Conservation (phyloP, 2,113 vertebrate genomes). For the Tonatia bakeri region DNA sequence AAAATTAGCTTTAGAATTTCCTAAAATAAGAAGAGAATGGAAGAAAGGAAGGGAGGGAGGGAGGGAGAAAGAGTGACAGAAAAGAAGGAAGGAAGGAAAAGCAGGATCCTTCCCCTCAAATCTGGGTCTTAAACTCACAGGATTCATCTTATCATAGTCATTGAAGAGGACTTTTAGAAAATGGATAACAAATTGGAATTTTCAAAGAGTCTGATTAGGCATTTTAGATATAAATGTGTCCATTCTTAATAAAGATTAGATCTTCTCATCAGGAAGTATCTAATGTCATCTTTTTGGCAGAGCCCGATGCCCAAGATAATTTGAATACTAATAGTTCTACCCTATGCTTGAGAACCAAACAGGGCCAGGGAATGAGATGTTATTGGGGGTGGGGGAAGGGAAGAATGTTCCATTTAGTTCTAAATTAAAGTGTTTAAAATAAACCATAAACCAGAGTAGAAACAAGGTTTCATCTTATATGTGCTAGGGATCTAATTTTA, state of each 20-base stretch:
- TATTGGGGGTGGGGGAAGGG: background rate
- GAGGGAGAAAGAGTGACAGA: background rate
- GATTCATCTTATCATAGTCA: background rate
- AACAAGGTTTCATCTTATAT: background rate
- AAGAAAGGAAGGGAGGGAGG: background rate
- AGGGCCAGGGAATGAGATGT: background rate
- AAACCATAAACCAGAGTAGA: background rate
- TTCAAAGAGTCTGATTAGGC: background rate
- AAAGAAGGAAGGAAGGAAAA: background rate
- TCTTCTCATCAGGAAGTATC: background rate
- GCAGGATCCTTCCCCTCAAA: background rate
- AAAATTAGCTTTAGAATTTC: background rate
- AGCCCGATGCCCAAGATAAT: background rate
- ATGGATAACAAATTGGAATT: background rate
- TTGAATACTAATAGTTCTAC: conserved; percentile 5
- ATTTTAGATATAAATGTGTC: background rate
- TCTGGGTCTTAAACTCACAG: background rate
- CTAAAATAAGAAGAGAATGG: background rate
- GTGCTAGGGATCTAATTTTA: background rate
- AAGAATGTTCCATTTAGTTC: background rate
- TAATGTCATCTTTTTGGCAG: background rate
- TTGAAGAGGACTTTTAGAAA: conserved; percentile 16
- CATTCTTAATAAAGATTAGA: conserved; percentile 18
- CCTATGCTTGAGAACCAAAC: background rate
- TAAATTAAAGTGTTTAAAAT: conserved; percentile 23